Evolutionary conservation across 2,797 vertebrate genomes (phyloP).

Genomic region (Sebastes kiyomatsui): DNA sequence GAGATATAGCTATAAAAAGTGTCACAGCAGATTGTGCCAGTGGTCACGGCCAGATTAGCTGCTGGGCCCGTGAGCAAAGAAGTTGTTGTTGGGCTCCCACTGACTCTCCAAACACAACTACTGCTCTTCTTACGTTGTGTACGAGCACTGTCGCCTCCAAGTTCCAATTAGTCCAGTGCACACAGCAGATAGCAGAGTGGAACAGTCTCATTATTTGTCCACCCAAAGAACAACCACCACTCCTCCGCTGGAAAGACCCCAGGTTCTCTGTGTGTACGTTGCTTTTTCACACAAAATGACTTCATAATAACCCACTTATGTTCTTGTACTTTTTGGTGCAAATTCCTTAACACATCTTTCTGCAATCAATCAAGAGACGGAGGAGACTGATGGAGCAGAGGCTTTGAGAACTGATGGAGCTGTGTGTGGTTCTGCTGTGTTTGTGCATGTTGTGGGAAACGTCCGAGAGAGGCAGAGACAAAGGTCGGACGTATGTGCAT

Average conservation of each 20-base stretch:
- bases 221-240: background rate
- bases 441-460: background rate
- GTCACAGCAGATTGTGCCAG: background rate
- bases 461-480: background rate
- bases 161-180: background rate
- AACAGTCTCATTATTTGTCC: background rate
- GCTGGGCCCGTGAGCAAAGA: background rate
- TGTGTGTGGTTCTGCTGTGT: background rate
- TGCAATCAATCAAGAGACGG: background rate
- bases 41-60: background rate
- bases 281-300: background rate
- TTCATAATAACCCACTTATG: background rate
- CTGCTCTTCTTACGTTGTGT: background rate
- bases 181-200: background rate
- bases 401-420: constrained; percentile 13
- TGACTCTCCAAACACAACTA: background rate
- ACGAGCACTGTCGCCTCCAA: background rate
- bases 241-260: background rate
- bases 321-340: background rate
- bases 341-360: background rate
- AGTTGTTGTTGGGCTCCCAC: too few species aligned
- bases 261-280: background rate
- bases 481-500: background rate
- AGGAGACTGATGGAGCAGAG: background rate
- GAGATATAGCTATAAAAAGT: too few species aligned